phyloP scores from a whole-genome alignment of 2,888 invertebrate genomes.

The Rhingia rostrata region DNA sequence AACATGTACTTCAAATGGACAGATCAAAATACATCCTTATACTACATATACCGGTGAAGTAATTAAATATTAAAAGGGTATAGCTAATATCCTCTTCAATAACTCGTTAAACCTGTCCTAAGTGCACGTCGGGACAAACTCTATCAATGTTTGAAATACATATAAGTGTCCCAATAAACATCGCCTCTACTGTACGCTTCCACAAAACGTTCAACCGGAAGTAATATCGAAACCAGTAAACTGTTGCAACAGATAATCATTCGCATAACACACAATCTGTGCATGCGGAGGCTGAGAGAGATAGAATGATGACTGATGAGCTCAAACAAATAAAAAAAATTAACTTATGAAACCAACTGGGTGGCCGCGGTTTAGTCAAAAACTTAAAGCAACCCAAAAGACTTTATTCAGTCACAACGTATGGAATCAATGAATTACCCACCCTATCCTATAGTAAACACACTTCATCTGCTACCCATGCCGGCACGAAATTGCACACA shows the following conservation, averaged over 20 bases:
- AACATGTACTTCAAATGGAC: no score
- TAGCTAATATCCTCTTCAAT: no score
- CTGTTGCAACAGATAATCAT: slow-evolving; percentile 67
- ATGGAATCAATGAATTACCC: slow-evolving; percentile 34
- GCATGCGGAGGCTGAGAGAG: slow-evolving; percentile 18
- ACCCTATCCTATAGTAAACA: slow-evolving; percentile 56
- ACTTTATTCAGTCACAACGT: slow-evolving; percentile 33
- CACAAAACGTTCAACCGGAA: slow-evolving; percentile 44
- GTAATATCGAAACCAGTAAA: slow-evolving; percentile 57
- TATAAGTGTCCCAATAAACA: background rate
- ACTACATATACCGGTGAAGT: no score
- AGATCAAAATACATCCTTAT: no score
- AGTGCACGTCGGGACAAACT: no score
- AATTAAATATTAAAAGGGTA: no score
- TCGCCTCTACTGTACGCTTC: slow-evolving; percentile 31
- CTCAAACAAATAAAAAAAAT: slow-evolving; percentile 10
- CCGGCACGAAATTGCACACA: slow-evolving; percentile 29
- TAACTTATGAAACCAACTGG: slow-evolving; percentile 49
- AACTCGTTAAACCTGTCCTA: no score
- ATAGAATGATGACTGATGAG: slow-evolving; percentile 11
- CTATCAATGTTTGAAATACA: background rate
- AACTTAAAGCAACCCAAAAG: slow-evolving; percentile 38
- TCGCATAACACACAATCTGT: slow-evolving; percentile 43
- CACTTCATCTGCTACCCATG: slow-evolving; percentile 36
- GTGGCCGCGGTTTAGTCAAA: slow-evolving; percentile 20